Base-by-base conservation (phyloP, 1,140 invertebrate genomes). In the Drosophila kohkoa region DNA sequence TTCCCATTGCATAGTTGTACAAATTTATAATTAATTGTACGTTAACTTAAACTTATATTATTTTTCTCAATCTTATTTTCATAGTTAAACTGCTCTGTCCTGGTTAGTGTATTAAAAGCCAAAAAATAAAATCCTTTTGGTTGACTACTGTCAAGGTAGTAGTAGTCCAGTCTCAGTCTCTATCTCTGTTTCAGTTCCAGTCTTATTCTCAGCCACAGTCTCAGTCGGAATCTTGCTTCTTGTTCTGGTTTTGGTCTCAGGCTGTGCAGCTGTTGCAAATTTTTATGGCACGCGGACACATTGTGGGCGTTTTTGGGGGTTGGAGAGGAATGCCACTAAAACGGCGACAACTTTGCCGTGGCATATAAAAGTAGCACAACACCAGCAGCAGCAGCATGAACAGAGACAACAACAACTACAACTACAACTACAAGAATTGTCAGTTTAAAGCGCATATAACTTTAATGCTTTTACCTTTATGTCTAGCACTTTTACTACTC, bases 391-490 rank as follows among this genome's bases (percentile, higher is more conserved):
- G 16, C 62, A 45, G 32, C 54, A 72, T 49, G 69, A 73, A 66
- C 59, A 77, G 32, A 67, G 66, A 48, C 70, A 66, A 52, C 60
- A 20, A 3, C 20, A 20, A 20, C 20, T 3, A 43, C 48, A 72
- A 41, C 77, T 51, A 59, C 71, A 75, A 46, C 72, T 67, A 52
- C 71, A 82, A 68, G 72, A 73, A 82, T 82, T 59, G 60, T 64
- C 78, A 76, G 79, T 75, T 87, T 88, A 87, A 87, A 87, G 81
- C 82, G 82, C 69, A 87, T 87, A 88, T 87, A 87, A 88, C 83
- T 87, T 87, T 87, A 87, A 87, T 87, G 77, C 72, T 75, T 87
- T 87, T 82, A 87, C 82, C 82, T 87, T 87, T 88, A 87, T 87
- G 79, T 88, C 79, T 81, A 76, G 79, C 79, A 82, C 83, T 82